Base-by-base conservation (phyloP, 2,888 invertebrate genomes). In the Andrena bicolor region DNA sequence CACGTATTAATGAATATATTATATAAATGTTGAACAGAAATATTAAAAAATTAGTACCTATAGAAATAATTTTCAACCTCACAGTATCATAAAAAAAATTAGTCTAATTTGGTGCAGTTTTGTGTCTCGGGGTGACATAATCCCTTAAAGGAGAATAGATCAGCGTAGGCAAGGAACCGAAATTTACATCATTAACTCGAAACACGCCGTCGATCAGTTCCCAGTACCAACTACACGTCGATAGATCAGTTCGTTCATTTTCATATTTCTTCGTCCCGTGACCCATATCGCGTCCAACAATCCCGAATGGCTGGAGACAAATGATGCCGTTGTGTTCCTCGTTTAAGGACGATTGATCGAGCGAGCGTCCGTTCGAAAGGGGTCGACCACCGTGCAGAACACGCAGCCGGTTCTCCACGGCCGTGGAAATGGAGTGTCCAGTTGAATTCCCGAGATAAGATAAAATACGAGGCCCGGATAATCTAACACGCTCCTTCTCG, bases 391-490 rank as follows among this genome's bases (percentile, higher is more conserved):
- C 88, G 71, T 82, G 79, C 80, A 58, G 76, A 77, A 82, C 80
- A 64, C 73, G 79, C 80, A 81, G 32, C 77, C 78, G 51, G 30
- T 64, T 51, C 69, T 49, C 75, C 76, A 61, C 49, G 65, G 30
- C 41, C 48, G 56, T 64, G 81, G 76, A 86, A 86, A 86, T 75
- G 26, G 48, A 26, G 48, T 84, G 87, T 86, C 76, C 82, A 86
- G 77, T 76, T 76, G 28, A 86, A 88, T 88, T 87, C 84, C 79
- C 41, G 26, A 85, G 90, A 90, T 90, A 90, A 90, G 88, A 88
- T 90, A 85, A 87, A 88, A 89, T 83, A 83, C 72, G 65, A 28
- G 41, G 58, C 61, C 49, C 77, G 83, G 80, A 88, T 87, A 84
- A 82, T 80, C 80, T 82, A 83, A 83, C 81, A 76, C 65, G 74